phyloP scores from a whole-genome alignment of 2,888 invertebrate species.

The Cephus runcator region DNA sequence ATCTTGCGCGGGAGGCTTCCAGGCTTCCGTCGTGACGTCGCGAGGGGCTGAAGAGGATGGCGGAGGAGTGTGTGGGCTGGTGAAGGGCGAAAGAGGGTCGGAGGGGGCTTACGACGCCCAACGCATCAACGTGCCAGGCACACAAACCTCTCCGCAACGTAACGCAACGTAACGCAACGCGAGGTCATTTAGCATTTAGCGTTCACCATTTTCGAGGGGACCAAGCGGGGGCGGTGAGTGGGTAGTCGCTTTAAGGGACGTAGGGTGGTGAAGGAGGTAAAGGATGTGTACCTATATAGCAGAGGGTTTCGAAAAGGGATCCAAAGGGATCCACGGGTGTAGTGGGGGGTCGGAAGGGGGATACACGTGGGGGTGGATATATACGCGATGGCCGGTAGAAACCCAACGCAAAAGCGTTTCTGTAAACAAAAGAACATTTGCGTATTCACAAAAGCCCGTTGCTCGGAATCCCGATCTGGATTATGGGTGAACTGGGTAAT shows the following conservation, averaged over 20 bases:
- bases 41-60: slow-evolving; percentile 35
- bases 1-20: slow-evolving; percentile 36
- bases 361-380: not conserved
- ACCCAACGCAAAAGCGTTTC: slow-evolving; percentile 29
- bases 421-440: slow-evolving; percentile 44
- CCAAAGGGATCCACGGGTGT: not conserved
- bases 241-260: not conserved
- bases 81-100: not conserved
- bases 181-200: slow-evolving; percentile 56
- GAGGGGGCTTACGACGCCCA: slow-evolving; percentile 34
- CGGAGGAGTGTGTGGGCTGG: not conserved
- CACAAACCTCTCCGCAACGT: slow-evolving; percentile 8
- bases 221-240: not conserved
- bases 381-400: slow-evolving; percentile 6
- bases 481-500: slow-evolving; percentile 47
- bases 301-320: not conserved
- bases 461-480: slow-evolving; percentile 53
- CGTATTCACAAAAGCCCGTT: slow-evolving; percentile 45
- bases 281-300: not conserved
- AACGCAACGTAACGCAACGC: slow-evolving; percentile 9
- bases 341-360: no score
- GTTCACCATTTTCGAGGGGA: slow-evolving; percentile 19
- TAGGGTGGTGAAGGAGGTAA: not conserved
- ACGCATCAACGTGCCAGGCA: slow-evolving; percentile 5
- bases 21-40: slow-evolving; percentile 36